phyloP scores from a whole-genome alignment of 2,113 vertebrate species.

The Pseudolaguvia tuberculata region DNA sequence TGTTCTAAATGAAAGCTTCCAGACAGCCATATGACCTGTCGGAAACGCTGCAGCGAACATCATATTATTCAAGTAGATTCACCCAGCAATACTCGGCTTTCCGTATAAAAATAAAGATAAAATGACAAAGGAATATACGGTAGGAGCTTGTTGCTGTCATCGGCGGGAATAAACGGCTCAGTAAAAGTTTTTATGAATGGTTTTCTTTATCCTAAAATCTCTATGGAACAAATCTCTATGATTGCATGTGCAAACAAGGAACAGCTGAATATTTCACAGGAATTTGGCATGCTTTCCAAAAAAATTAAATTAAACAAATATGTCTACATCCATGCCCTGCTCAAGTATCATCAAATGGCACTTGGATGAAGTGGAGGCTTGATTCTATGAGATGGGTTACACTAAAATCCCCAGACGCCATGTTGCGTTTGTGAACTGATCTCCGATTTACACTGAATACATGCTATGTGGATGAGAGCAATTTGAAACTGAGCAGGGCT shows the following conservation, averaged over 20 bases:
- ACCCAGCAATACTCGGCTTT: conserved; percentile 40
- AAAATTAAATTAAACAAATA: conserved; percentile 2
- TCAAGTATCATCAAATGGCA: conserved; percentile 26
- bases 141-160: background rate
- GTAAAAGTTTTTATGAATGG: background rate
- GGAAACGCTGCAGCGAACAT: conserved; percentile 30
- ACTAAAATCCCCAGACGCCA: conserved; percentile 19
- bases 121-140: background rate
- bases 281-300: conserved; percentile 2
- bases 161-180: background rate
- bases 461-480: conserved; percentile 27
- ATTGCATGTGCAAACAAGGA: background rate
- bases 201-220: background rate
- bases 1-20: conserved; percentile 32
- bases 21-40: conserved; percentile 36
- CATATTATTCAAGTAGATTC: conserved; percentile 43
- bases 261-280: background rate
- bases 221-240: background rate
- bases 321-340: conserved; percentile 2
- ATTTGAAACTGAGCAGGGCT: conserved; percentile 4
- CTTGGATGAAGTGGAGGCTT: conserved; percentile 18
- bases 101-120: conserved; percentile 29
- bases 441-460: conserved; percentile 10
- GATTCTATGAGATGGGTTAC: conserved; percentile 8
- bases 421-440: conserved; percentile 30